Percentiles rank a stretch among this genome's conserved stretches.
Evolutionary conservation across 2,888 invertebrate genomes (phyloP).

Genomic region (Lamproptera curius): DNA sequence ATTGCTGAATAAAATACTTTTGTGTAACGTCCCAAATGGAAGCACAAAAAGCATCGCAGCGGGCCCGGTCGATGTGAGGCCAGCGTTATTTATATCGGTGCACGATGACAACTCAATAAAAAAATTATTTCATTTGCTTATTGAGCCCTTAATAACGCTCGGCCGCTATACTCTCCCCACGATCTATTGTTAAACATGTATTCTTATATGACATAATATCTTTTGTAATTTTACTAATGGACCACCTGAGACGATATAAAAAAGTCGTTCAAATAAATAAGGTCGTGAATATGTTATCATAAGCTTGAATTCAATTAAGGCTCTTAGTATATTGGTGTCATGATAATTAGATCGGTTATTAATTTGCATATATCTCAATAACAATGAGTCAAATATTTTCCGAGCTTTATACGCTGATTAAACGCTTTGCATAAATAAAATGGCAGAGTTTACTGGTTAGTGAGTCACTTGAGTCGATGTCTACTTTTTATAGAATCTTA

Average conservation of each 20-base stretch:
- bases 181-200: slow-evolving; percentile 47
- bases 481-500: slow-evolving; percentile 39
- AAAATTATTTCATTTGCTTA: slow-evolving; percentile 78
- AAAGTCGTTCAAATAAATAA: background rate
- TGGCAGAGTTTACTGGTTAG: background rate
- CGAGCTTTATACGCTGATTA: slow-evolving; percentile 43
- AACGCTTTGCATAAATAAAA: slow-evolving; percentile 31
- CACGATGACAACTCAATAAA: slow-evolving; percentile 77
- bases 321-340: background rate
- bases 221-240: slow-evolving; percentile 5
- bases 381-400: slow-evolving; percentile 65
- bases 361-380: slow-evolving; percentile 49
- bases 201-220: background rate
- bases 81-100: slow-evolving; percentile 70
- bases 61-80: slow-evolving; percentile 50
- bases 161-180: slow-evolving; percentile 50
- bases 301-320: background rate
- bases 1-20: slow-evolving; percentile 77
- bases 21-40: slow-evolving; percentile 71
- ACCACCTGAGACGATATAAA: slow-evolving; percentile 14
- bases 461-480: slow-evolving; percentile 26
- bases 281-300: background rate
- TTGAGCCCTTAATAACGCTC: slow-evolving; percentile 75
- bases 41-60: slow-evolving; percentile 61
- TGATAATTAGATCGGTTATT: background rate